Evolutionary conservation across 2,797 vertebrate genomes (phyloP).

Genomic region (Furcifer pardalis): DNA sequence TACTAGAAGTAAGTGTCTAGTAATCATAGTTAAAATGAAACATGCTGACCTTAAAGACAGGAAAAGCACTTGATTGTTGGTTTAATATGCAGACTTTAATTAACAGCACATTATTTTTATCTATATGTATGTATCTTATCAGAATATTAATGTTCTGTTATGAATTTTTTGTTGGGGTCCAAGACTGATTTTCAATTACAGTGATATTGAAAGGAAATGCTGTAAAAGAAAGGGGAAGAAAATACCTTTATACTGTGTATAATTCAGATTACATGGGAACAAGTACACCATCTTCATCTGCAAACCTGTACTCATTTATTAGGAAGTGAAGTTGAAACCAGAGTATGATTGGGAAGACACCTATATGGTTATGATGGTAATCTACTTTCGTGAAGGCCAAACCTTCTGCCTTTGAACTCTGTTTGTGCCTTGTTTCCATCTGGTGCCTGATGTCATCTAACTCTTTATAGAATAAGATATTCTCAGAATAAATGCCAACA

Average conservation of each 20-base stretch:
- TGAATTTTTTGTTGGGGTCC: background rate
- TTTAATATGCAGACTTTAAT: background rate
- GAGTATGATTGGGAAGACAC: background rate
- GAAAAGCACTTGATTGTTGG: slow-evolving; percentile 1
- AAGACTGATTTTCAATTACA: background rate
- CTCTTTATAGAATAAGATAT: background rate
- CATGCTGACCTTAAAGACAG: slow-evolving; percentile 1
- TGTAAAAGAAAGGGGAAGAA: accelerated
- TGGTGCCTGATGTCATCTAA: background rate
- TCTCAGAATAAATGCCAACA: background rate
- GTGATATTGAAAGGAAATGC: background rate
- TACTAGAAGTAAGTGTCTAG: slow-evolving; percentile 88
- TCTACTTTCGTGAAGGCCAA: background rate
- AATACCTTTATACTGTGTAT: accelerated
- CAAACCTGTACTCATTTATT: background rate
- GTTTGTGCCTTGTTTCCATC: background rate
- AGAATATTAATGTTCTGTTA: slow-evolving; percentile 18
- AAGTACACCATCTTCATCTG: background rate
- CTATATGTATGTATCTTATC: background rate
- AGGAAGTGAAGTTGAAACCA: background rate
- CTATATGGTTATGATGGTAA: background rate
- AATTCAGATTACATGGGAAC: background rate
- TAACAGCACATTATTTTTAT: slow-evolving; percentile 14
- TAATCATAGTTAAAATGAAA: slow-evolving; percentile 27
- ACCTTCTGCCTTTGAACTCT: background rate